Conservation (phyloP, 2,113 vertebrate species). For the Neofelis nebulosa region DNA sequence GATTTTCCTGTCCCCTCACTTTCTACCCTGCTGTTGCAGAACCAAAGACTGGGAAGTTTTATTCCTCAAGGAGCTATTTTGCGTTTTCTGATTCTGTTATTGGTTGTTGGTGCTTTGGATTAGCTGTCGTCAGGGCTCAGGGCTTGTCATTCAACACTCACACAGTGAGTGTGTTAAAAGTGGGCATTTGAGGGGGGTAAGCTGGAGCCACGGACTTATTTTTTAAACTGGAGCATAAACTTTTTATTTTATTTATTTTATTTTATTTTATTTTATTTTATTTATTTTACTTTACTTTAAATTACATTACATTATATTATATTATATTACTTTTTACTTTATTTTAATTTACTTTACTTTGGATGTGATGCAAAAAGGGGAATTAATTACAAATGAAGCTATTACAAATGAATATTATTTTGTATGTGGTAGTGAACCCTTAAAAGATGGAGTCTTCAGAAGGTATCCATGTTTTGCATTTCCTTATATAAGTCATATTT, state of each 20-base stretch:
- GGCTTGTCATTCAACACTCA: not conserved
- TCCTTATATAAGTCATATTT: not conserved
- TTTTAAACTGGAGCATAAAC: not conserved
- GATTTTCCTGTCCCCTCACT: slow-evolving; percentile 63
- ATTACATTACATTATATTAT: too few relatives aligned
- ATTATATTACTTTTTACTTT: not conserved
- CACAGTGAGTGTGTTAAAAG: not conserved
- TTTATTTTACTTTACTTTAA: not conserved
- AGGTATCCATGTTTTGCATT: not conserved
- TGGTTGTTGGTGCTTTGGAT: slow-evolving; percentile 44
- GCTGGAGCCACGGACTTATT: not conserved
- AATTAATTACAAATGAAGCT: not conserved
- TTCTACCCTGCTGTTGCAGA: slow-evolving; percentile 43
- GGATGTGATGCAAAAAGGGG: not conserved
- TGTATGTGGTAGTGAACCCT: not conserved
- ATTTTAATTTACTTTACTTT: not conserved
- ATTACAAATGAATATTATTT: not conserved
- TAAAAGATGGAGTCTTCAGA: not conserved
- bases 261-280: not conserved
- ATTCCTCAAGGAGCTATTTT: slow-evolving; percentile 53
- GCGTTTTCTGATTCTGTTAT: not conserved
- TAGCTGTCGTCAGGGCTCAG: not conserved
- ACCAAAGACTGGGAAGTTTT: slow-evolving; percentile 42
- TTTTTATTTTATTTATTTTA: not conserved
- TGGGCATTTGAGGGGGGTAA: not conserved